A percentile compares a stretch with the other conserved stretches of the same genome.
These are phyloP conservation scores for Sphyrna mokarran DNA, from an alignment of 2,113 vertebrate species.

Conservation along the genomic window DNA sequence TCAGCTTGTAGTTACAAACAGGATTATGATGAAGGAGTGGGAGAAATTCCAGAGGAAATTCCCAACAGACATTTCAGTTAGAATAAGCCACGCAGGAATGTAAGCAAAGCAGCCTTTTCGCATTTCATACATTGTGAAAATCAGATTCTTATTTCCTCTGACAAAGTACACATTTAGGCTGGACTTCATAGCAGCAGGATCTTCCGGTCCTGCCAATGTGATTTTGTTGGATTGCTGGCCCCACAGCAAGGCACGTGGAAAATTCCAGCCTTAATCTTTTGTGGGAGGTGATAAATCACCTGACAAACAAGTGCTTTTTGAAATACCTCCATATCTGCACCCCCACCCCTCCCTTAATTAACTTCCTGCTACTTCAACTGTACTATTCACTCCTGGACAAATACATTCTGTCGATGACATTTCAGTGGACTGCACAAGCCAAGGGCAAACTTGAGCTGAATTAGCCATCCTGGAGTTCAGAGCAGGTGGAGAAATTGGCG, in stretches of 20 bases:
- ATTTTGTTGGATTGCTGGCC: no score
- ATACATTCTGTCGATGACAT: not conserved
- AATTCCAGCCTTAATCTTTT: not conserved
- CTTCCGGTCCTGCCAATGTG: no score
- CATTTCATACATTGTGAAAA: not conserved
- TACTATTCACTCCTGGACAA: not conserved
- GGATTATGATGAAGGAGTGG: not conserved
- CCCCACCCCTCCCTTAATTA: not conserved
- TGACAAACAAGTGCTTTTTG: not conserved
- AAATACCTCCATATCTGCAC: not conserved
- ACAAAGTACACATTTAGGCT: not conserved
- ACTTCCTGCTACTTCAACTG: not conserved
- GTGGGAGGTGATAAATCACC: not conserved
- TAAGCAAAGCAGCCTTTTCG: not conserved
- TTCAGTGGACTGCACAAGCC: not conserved
- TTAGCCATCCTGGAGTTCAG: no score
- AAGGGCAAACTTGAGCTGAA: not conserved
- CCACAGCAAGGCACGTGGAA: no score
- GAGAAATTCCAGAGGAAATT: not conserved
- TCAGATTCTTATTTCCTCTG: not conserved
- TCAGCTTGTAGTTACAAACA: not conserved
- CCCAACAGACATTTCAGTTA: not conserved
- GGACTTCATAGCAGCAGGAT: no score
- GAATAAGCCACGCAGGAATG: not conserved
- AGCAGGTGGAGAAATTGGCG: no score